Conservation (phyloP, 2,113 vertebrate genomes). For the Tursiops truncatus region DNA sequence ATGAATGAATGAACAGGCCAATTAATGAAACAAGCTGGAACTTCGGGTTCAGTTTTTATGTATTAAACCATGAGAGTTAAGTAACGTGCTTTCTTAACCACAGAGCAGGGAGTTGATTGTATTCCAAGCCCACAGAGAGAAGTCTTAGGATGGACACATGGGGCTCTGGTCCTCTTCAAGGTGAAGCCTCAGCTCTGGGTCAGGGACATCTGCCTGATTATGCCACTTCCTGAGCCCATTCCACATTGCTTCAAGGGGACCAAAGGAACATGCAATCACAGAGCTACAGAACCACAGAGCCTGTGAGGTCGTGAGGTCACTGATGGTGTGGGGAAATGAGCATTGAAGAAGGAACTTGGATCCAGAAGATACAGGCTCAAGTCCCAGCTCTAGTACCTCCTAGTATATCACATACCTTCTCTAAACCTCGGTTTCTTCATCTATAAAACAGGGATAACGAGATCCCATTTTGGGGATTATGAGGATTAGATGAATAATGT, state of each 20-base stretch:
- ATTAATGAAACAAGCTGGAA: background rate
- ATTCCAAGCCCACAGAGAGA: background rate
- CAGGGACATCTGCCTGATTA: background rate
- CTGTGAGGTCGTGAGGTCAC: background rate
- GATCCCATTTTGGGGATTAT: background rate
- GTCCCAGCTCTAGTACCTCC: background rate
- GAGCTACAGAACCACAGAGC: background rate
- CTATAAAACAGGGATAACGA: background rate
- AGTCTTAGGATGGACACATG: background rate
- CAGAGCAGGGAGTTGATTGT: background rate
- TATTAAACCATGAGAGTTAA: background rate
- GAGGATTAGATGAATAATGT: background rate
- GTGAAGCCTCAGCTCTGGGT: background rate
- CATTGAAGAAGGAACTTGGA: background rate
- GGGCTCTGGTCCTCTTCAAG: background rate
- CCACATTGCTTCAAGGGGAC: background rate
- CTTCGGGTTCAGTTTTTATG: background rate
- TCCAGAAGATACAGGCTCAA: background rate
- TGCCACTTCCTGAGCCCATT: no score
- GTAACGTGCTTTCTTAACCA: background rate
- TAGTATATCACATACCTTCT: accelerated
- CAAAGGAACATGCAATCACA: background rate
- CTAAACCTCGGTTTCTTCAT: background rate
- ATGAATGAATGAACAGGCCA: background rate
- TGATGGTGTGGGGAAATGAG: accelerated